Percentiles rank a stretch among this genome's conserved stretches.
These are phyloP conservation scores for Liposcelis brunnea DNA, from an alignment of 2,888 invertebrate genomes.

Conservation along the genomic window DNA sequence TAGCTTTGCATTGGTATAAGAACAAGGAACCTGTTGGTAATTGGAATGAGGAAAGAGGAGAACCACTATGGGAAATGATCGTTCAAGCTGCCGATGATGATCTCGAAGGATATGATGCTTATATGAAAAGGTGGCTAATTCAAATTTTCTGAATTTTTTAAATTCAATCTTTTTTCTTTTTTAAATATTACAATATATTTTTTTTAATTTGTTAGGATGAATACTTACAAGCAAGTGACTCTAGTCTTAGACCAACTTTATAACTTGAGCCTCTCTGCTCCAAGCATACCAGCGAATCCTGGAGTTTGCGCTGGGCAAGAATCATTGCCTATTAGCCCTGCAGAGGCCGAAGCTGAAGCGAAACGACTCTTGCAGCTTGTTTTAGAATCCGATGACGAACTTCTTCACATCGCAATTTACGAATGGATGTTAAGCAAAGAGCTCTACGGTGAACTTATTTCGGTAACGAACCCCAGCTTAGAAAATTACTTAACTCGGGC, in stretches of 20 bases:
- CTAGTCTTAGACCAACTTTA: conserved; percentile 55
- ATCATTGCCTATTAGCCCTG: conserved; percentile 27
- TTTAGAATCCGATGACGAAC: conserved; percentile 50
- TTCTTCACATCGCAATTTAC: conserved; percentile 79
- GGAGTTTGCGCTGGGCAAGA: conserved; percentile 24
- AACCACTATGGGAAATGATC: no score
- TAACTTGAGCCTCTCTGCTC: conserved; percentile 32
- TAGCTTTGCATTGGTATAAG: conserved; percentile 74
- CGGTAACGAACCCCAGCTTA: conserved; percentile 41
- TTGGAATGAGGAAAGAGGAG: no score
- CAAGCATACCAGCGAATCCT: conserved; percentile 26
- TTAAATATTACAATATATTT: conserved; percentile 1
- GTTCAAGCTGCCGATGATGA: conserved; percentile 38
- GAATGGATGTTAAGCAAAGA: conserved; percentile 78
- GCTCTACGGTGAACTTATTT: conserved; percentile 49
- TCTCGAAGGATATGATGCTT: conserved; percentile 61
- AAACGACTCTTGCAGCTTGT: conserved; percentile 29
- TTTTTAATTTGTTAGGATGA: conserved; percentile 41
- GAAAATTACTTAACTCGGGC: conserved; percentile 27
- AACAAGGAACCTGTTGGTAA: conserved; percentile 46
- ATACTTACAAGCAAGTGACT: conserved; percentile 75
- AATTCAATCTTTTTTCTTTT: conserved; percentile 6
- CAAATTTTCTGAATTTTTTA: background rate
- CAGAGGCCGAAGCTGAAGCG: conserved; percentile 34
- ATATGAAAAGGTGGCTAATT: conserved; percentile 37